phyloP scores from a whole-genome alignment of 2,888 invertebrate genomes.

The Adineta ricciae region DNA sequence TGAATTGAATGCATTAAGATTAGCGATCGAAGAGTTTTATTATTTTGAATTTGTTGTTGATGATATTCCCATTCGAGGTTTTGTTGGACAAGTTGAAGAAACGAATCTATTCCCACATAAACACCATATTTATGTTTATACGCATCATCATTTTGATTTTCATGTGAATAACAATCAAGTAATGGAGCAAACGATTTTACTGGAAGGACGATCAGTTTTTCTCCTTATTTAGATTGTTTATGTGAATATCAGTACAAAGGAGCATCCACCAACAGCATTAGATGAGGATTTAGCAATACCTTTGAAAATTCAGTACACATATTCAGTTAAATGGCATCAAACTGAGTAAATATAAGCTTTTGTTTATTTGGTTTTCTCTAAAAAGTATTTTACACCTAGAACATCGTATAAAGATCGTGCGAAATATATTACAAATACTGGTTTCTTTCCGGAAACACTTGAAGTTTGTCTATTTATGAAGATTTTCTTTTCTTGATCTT shows the following conservation, averaged over 20 bases:
- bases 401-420: constrained; percentile 47
- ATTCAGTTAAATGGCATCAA: constrained; percentile 52
- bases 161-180: constrained; percentile 52
- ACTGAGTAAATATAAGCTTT: constrained; percentile 42
- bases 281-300: constrained; percentile 44
- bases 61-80: constrained; percentile 53
- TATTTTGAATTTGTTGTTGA: constrained; percentile 55
- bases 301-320: constrained; percentile 50
- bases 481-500: not conserved
- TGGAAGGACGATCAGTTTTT: not conserved
- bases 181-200: too few species aligned
- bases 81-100: constrained; percentile 53
- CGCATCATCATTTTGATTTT: constrained; percentile 52
- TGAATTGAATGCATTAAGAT: constrained; percentile 48
- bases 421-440: constrained; percentile 46
- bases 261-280: constrained; percentile 46
- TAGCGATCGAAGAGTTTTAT: constrained; percentile 54
- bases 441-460: constrained; percentile 52
- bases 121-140: constrained; percentile 52
- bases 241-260: constrained; percentile 52
- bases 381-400: constrained; percentile 38
- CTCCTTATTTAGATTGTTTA: constrained; percentile 47
- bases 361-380: not conserved
- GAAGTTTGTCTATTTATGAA: constrained; percentile 42
- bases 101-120: constrained; percentile 53